Evolutionary conservation across 2,888 invertebrate species (phyloP).

Genomic region (Patella caerulea): DNA sequence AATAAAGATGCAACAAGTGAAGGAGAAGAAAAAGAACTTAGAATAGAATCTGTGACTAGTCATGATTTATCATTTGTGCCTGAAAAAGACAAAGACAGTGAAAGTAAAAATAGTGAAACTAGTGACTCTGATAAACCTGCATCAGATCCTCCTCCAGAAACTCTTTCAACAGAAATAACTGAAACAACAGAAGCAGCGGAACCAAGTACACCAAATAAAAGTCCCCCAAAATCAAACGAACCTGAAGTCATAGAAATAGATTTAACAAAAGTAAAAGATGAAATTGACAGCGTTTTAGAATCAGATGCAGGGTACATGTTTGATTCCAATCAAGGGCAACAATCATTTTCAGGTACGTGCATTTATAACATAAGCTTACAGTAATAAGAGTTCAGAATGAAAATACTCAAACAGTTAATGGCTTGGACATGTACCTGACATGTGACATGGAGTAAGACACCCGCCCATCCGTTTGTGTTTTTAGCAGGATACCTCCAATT

Average conservation of each 20-base stretch:
- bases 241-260: conserved; percentile 7
- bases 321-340: too few relatives aligned
- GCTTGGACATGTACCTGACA: too few relatives aligned
- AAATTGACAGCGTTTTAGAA: conserved; percentile 4
- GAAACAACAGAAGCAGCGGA: background rate
- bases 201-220: background rate
- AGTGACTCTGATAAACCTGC: background rate
- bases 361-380: too few relatives aligned
- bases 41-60: conserved; percentile 9
- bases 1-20: conserved; percentile 1
- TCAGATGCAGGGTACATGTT: background rate
- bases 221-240: background rate
- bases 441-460: too few relatives aligned
- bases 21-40: conserved; percentile 1
- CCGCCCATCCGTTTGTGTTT: too few relatives aligned
- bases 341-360: too few relatives aligned
- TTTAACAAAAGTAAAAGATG: background rate
- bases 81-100: background rate
- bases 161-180: background rate
- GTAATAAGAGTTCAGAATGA: too few relatives aligned
- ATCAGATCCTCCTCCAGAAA: background rate
- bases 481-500: too few relatives aligned
- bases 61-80: conserved; percentile 5
- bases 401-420: too few relatives aligned
- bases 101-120: background rate